phyloP scores from a whole-genome alignment of 1,140 invertebrate genomes.

The Rhynchophorus ferrugineus region DNA sequence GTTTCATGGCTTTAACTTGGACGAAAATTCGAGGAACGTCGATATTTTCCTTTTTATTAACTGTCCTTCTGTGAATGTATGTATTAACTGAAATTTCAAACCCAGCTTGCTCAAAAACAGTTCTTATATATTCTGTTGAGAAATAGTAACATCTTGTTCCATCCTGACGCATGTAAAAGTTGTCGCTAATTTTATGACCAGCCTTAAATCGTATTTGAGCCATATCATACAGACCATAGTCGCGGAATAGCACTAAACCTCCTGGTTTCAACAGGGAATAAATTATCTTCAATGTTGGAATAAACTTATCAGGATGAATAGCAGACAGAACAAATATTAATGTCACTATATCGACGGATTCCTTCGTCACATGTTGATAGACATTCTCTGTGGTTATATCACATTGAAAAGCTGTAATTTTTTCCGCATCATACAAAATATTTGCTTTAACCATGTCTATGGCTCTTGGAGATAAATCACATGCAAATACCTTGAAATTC shows the following conservation, averaged over 20 bases:
- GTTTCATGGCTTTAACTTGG: conserved; percentile 78
- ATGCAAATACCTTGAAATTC: conserved; percentile 76
- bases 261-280: conserved; percentile 65
- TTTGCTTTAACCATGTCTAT: conserved; percentile 76
- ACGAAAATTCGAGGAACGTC: conserved; percentile 87
- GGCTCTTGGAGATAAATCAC: conserved; percentile 89
- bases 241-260: conserved; percentile 83
- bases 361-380: conserved; percentile 46
- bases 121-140: conserved; percentile 55
- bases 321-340: conserved; percentile 95
- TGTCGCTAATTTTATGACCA: conserved; percentile 87
- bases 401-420: conserved; percentile 69
- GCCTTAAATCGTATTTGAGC: conserved; percentile 90
- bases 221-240: conserved; percentile 98
- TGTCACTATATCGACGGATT: conserved; percentile 74
- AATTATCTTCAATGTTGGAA: conserved; percentile 59
- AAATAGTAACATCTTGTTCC: conserved; percentile 90
- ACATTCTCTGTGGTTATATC: conserved; percentile 60
- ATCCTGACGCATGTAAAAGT: conserved; percentile 96
- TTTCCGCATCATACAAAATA: conserved; percentile 52
- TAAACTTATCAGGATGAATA: conserved; percentile 79
- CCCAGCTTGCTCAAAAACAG: conserved; percentile 57
- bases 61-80: conserved; percentile 79
- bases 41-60: conserved; percentile 86
- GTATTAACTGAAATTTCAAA: conserved; percentile 59